These are phyloP conservation scores for Euplexia lucipara DNA, from an alignment of 2,888 invertebrate species.

Conservation along the genomic window DNA sequence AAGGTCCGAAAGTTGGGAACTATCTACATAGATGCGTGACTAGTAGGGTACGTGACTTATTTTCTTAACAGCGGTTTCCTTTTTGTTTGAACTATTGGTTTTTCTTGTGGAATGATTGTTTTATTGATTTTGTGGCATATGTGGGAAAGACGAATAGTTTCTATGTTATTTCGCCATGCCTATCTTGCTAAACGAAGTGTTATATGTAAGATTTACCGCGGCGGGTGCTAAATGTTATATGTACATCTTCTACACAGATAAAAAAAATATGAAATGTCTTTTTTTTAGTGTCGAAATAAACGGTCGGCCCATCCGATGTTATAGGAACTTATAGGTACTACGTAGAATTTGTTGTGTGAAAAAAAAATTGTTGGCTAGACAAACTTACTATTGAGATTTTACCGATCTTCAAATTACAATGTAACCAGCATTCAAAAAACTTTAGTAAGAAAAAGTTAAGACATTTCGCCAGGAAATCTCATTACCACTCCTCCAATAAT, in stretches of 20 bases:
- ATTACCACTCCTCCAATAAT: constrained; percentile 51
- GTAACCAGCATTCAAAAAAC: constrained; percentile 33
- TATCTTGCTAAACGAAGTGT: background rate
- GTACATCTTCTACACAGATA: no score
- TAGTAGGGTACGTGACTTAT: constrained; percentile 70
- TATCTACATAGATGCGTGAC: constrained; percentile 68
- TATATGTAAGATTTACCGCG: background rate
- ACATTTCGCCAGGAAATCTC: constrained; percentile 37
- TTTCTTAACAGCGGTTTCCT: constrained; percentile 52
- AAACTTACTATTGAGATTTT: no score
- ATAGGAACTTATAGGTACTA: no score
- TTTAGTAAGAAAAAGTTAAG: constrained; percentile 34
- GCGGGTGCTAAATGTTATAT: no score
- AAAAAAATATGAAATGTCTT: no score
- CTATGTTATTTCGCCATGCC: background rate
- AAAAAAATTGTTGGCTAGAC: no score
- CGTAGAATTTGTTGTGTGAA: no score
- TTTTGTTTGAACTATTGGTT: constrained; percentile 42
- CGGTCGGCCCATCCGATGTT: no score
- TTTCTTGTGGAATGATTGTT: constrained; percentile 37
- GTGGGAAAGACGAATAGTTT: background rate
- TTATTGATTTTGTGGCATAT: constrained; percentile 29
- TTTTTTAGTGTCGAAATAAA: no score
- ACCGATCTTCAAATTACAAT: no score
- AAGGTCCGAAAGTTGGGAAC: constrained; percentile 69